phyloP scores from a whole-genome alignment of 2,888 invertebrate genomes.

The Ceramica pisi region DNA sequence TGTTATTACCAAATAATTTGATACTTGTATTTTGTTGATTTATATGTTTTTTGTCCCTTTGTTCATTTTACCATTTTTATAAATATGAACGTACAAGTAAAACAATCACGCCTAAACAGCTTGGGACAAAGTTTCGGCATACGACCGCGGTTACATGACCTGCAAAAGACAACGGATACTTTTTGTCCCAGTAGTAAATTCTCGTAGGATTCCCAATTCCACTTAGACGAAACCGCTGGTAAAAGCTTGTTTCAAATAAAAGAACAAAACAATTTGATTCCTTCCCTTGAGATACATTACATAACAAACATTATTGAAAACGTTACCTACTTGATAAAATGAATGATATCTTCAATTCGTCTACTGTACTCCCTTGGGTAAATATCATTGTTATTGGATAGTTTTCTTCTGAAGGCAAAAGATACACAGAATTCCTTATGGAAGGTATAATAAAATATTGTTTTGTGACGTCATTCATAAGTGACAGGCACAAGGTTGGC shows the following conservation, averaged over 20 bases:
- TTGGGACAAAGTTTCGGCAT: too few species aligned
- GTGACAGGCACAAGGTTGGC: slow-evolving; percentile 16
- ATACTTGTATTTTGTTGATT: neutral
- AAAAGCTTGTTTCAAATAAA: neutral
- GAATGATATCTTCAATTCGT: slow-evolving; percentile 38
- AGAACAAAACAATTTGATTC: slow-evolving; percentile 16
- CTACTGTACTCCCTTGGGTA: slow-evolving; percentile 26
- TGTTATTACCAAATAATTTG: neutral
- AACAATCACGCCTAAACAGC: too few species aligned
- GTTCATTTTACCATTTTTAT: neutral
- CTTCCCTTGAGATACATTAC: slow-evolving; percentile 11
- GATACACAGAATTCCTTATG: slow-evolving; percentile 33
- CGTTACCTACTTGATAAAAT: slow-evolving; percentile 30
- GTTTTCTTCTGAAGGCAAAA: slow-evolving; percentile 37
- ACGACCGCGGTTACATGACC: too few species aligned
- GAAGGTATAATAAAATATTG: slow-evolving; percentile 43
- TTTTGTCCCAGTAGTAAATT: neutral
- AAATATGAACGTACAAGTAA: too few species aligned
- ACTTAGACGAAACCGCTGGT: neutral
- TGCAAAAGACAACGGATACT: neutral
- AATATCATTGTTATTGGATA: slow-evolving; percentile 46
- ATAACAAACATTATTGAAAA: slow-evolving; percentile 33
- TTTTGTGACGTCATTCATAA: slow-evolving; percentile 41
- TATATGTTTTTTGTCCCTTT: neutral
- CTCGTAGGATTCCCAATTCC: neutral